phyloP scores from a whole-genome alignment of 2,797 vertebrate species.

The Chaetophractus vellerosus region DNA sequence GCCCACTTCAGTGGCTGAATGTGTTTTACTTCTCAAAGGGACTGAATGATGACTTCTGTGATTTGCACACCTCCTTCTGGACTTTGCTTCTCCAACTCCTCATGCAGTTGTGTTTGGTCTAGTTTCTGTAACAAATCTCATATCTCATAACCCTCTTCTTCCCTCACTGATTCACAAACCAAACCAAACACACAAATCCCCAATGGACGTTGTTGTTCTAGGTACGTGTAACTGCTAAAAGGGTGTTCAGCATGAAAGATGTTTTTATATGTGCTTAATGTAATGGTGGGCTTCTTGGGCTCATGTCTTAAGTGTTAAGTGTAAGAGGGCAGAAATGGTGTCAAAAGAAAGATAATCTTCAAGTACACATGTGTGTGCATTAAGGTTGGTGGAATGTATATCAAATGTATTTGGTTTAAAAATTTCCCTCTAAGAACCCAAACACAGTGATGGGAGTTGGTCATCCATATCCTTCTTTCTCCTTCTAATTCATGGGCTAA shows the following conservation, averaged over 20 bases:
- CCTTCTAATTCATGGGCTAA: neutral
- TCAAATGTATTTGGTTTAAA: neutral
- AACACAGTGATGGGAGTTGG: neutral
- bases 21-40: neutral
- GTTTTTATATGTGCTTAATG: neutral
- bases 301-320: neutral
- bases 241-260: neutral
- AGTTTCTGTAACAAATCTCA: neutral
- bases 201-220: neutral
- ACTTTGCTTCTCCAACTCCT: neutral
- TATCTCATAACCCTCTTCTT: neutral
- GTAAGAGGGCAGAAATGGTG: neutral
- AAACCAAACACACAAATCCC: neutral
- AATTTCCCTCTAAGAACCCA: neutral
- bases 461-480: neutral
- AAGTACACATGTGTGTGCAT: neutral
- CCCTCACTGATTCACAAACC: neutral
- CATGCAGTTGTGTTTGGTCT: neutral
- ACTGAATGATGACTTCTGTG: neutral
- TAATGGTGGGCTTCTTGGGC: neutral
- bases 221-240: too few relatives aligned
- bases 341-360: neutral
- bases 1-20: fast-evolving
- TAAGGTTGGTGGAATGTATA: neutral
- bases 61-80: neutral